Base-by-base conservation (phyloP, 64 coral and sea anemone species). In the Hydrozoanthus tunicans region DNA sequence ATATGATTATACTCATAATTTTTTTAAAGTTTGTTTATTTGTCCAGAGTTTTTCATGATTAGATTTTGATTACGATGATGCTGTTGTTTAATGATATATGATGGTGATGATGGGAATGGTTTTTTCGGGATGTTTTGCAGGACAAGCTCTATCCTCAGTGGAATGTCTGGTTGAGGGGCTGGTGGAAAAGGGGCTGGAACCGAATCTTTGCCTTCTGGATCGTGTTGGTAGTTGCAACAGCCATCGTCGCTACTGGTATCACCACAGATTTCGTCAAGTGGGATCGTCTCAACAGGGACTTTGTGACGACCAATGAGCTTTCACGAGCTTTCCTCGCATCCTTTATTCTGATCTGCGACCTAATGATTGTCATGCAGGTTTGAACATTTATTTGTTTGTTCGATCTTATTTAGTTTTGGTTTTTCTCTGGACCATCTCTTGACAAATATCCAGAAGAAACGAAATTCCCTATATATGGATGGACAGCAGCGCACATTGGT, bases 351-450 rank as follows among this genome's bases (percentile, higher is more conserved):
- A 76, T 99, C 59, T 93, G 90, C 79, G 97, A 99, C 55, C 89
- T 99, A 6, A 70, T 93, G 55, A 99, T 99, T 76, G 94, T 99
- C 27, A 99, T 99, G 97, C 97, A 99, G 97, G 97, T 99, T 53
- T 55, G 68, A 59, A 7, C 10, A 12, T 3, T 32, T 59, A 78
- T 15, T 10, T 5, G n/a, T 71, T 80, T 15, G 61, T 71, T 71
- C 83, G 60, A 26, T 52, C 3, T 71, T 20, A 5, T 15, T 71
- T 11, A 71, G 23, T 43, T 26, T 52, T 32, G 43, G 72, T 52
- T 76, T 26, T 23, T 32, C 1, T 71, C 13, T 51, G 43, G 9
- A 75, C 12, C 4, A 9, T 9, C 52, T 9, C 52, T 43, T 43
- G 32, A 43, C 32, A 43, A 2, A 43, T 43, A 43, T 43, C 32